A percentile compares a stretch with the other conserved stretches of the same genome.
Evolutionary conservation across 2,797 vertebrate genomes (phyloP).

Genomic region (Myotis planiceps): DNA sequence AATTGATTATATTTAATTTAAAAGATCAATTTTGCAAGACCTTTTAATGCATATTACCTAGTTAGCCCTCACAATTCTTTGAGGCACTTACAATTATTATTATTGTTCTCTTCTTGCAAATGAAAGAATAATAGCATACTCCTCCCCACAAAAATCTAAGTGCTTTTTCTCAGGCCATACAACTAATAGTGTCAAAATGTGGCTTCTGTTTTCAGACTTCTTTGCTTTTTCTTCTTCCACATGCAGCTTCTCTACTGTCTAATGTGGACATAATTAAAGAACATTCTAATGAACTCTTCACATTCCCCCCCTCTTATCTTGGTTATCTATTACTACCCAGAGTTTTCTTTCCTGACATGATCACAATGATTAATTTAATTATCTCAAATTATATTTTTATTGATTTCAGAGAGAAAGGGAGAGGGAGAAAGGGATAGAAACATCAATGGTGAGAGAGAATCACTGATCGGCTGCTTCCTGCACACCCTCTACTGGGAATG

Average conservation of each 20-base stretch:
- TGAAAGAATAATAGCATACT: neutral
- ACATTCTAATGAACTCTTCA: neutral
- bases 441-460: no score
- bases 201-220: neutral
- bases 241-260: neutral
- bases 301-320: neutral
- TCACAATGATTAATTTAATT: neutral
- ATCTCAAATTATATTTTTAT: neutral
- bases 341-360: constrained; percentile 5
- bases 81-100: neutral
- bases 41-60: neutral
- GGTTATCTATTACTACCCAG: neutral
- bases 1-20: neutral
- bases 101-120: constrained; percentile 2
- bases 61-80: neutral
- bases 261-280: neutral
- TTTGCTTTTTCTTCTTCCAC: neutral
- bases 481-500: no score
- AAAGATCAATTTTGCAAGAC: neutral
- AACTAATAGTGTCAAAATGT: neutral
- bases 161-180: neutral
- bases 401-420: no score
- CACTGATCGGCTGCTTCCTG: no score
- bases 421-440: no score
- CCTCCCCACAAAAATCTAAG: neutral